These are phyloP conservation scores for Polietes domitor DNA, from an alignment of 2,888 invertebrate genomes.

Conservation along the genomic window DNA sequence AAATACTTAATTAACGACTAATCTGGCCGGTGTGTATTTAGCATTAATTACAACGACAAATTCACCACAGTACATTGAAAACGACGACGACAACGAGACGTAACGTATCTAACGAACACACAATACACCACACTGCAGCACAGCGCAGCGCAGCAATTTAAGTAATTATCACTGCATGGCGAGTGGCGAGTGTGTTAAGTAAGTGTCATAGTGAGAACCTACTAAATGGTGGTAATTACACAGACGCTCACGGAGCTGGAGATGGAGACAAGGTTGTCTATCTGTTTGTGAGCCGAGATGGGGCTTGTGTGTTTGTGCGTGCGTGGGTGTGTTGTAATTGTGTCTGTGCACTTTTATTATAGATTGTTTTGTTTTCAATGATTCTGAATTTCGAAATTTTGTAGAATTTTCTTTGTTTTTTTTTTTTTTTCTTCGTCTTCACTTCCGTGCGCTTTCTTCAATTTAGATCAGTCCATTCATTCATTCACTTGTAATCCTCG, in stretches of 20 bases:
- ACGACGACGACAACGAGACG: neutral
- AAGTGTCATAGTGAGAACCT: conserved; percentile 19
- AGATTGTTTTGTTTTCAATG: conserved; percentile 39
- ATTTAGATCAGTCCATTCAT: conserved; percentile 60
- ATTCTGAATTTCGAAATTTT: conserved; percentile 59
- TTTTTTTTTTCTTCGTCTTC: conserved; percentile 42
- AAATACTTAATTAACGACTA: conserved; percentile 20
- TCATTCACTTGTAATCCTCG: conserved; percentile 42
- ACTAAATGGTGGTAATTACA: neutral
- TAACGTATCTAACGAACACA: no score
- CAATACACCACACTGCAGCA: neutral
- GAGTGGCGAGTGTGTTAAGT: no score
- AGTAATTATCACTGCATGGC: neutral
- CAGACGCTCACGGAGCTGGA: neutral
- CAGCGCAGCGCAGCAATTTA: neutral
- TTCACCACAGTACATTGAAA: neutral
- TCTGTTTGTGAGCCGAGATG: no score
- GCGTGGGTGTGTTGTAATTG: conserved; percentile 11
- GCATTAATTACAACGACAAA: neutral
- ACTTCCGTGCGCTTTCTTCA: conserved; percentile 60
- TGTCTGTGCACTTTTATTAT: conserved; percentile 46
- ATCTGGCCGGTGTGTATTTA: conserved; percentile 5
- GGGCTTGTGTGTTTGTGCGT: conserved; percentile 31
- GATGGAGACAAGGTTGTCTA: conserved; percentile 11
- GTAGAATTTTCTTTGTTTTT: conserved; percentile 28